A percentile compares a stretch with the other conserved stretches of the same genome.
Evolutionary conservation across 1,140 invertebrate genomes (phyloP).

Genomic region (Drosophila mauritiana): DNA sequence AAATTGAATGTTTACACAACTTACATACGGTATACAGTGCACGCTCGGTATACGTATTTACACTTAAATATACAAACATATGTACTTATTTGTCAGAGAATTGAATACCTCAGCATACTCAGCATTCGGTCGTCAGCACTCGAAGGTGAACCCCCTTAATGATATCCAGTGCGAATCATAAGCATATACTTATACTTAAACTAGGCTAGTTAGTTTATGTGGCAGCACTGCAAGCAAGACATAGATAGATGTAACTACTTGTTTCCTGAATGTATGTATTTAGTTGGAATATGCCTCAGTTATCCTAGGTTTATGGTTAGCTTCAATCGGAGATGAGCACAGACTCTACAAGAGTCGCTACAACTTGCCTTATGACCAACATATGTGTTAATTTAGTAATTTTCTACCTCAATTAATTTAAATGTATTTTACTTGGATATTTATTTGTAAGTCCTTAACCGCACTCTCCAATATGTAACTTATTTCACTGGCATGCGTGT

Average conservation of each 20-base stretch:
- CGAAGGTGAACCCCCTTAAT: slow-evolving; percentile 20
- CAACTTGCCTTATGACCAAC: slow-evolving; percentile 76
- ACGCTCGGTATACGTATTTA: slow-evolving; percentile 35
- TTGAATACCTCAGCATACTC: slow-evolving; percentile 72
- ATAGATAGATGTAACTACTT: slow-evolving; percentile 46
- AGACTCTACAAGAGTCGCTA: slow-evolving; percentile 74
- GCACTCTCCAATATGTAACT: slow-evolving; percentile 28
- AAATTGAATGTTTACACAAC: slow-evolving; percentile 41
- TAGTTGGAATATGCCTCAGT: slow-evolving; percentile 58
- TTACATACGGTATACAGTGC: slow-evolving; percentile 27
- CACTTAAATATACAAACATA: slow-evolving; percentile 20
- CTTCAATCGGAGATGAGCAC: slow-evolving; percentile 59
- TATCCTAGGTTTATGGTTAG: slow-evolving; percentile 67
- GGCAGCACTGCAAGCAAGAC: slow-evolving; percentile 25
- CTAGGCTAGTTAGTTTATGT: slow-evolving; percentile 34
- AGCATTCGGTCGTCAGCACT: slow-evolving; percentile 30
- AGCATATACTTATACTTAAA: slow-evolving; percentile 19
- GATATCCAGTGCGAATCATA: slow-evolving; percentile 25
- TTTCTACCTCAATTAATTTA: slow-evolving; percentile 81
- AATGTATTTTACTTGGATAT: slow-evolving; percentile 68
- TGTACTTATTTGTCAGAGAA: slow-evolving; percentile 59
- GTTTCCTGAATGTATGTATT: slow-evolving; percentile 61
- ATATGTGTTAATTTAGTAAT: slow-evolving; percentile 82
- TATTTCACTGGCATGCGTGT: slow-evolving; percentile 14
- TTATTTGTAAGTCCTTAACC: slow-evolving; percentile 66